Conservation (phyloP, 2,888 invertebrate species). For the Monoplex corrugatus region DNA sequence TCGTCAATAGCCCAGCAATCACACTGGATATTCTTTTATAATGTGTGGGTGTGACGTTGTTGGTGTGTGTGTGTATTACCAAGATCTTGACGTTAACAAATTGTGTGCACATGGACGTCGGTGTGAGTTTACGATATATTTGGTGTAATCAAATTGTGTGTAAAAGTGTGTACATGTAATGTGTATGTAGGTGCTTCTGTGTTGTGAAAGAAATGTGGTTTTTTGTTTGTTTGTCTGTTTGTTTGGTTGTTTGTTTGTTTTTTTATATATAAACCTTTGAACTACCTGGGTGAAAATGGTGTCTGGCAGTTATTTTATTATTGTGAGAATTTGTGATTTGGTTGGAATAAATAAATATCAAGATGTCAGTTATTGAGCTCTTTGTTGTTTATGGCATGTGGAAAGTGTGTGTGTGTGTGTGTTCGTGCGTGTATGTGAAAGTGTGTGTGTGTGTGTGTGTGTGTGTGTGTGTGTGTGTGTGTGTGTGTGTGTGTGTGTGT, state of each 20-base stretch:
- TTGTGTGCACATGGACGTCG: no score
- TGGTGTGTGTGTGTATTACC: background rate
- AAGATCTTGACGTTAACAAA: background rate
- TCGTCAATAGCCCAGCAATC: background rate
- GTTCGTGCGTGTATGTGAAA: background rate
- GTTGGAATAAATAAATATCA: constrained; percentile 33
- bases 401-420: background rate
- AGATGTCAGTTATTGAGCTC: background rate
- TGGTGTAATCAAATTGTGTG: constrained; percentile 9
- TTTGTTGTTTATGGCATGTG: background rate
- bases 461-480: no score
- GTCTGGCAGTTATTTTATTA: constrained; percentile 14
- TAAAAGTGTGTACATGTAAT: background rate
- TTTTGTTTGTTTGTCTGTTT: background rate
- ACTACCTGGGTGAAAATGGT: background rate
- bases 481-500: no score
- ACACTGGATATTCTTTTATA: no score
- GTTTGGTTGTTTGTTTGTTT: background rate
- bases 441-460: no score
- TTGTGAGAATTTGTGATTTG: constrained; percentile 31
- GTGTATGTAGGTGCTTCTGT: background rate
- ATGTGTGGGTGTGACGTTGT: background rate
- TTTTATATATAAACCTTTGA: background rate
- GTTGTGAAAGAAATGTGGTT: background rate
- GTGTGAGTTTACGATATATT: no score